Evolutionary conservation across 2,888 invertebrate species (phyloP), one percentile per base, ranked within the genome.

Genomic region (Sycophila texana): DNA sequence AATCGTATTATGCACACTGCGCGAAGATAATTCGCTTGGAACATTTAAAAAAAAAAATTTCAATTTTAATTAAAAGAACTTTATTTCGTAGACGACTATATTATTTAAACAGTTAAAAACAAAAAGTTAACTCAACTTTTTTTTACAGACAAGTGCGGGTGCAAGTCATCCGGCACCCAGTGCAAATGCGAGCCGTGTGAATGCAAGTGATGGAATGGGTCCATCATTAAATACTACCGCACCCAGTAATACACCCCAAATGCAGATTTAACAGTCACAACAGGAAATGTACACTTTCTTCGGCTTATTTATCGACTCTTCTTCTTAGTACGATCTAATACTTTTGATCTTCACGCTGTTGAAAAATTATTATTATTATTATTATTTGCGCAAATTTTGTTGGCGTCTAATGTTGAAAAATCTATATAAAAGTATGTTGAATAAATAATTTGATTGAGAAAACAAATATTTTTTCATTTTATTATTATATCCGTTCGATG

Each of bases 71-170:
- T n/a, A n/a, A n/a, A n/a, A n/a, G n/a, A n/a, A n/a, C n/a, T n/a
- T n/a, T n/a, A n/a, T n/a, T n/a, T n/a, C n/a, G n/a, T n/a, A n/a
- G n/a, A n/a, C n/a, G n/a, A n/a, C n/a, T n/a, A n/a, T n/a, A n/a
- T n/a, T n/a, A n/a, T n/a, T n/a, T n/a, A n/a, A n/a, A n/a, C n/a
- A n/a, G n/a, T n/a, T n/a, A n/a, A 39, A 39, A 39, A 7, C 7
- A 39, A 39, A 39, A 39, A 10, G 7, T 10, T 39, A 39, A 39
- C 7, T 1, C 26, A 53, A 16, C 75, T 74, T 78, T 60, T 53
- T 82, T 10, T 87, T 86, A 49, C 85, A 89, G 89, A 86, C 14
- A 87, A 87, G 63, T 89, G 89, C 81, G 63, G 68, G 58, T 86
- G 86, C 74, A 85, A 86, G 57, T 74, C 82, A 53, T 83, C 83